Evolutionary conservation across 2,113 vertebrate species (phyloP).

Genomic region (Lichenostomus cassidix): DNA sequence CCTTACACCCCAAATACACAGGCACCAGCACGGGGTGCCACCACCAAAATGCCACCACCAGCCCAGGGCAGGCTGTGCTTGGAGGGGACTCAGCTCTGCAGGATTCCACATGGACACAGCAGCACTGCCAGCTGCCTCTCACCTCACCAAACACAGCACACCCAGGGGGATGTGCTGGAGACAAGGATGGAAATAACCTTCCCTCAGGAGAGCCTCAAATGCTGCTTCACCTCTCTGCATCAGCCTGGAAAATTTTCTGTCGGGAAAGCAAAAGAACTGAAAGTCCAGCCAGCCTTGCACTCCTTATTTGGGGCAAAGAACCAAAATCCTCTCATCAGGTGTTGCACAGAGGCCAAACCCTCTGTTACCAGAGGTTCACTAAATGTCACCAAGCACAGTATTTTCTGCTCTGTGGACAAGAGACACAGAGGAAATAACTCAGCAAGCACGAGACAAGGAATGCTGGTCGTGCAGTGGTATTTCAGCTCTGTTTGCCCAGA

Average conservation of each 20-base stretch:
- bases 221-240: neutral
- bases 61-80: accelerated
- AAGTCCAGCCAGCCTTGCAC: accelerated
- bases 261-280: neutral
- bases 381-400: neutral
- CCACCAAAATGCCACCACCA: neutral
- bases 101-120: accelerated
- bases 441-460: neutral
- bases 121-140: neutral
- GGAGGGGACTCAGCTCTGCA: accelerated
- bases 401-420: neutral
- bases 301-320: neutral
- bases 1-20: neutral
- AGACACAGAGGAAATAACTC: neutral
- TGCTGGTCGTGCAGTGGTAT: neutral
- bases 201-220: neutral
- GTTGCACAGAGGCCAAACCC: neutral
- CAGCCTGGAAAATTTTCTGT: neutral
- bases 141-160: neutral
- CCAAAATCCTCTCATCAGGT: neutral
- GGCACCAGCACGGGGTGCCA: neutral
- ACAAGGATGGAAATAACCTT: neutral
- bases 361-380: neutral
- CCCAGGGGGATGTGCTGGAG: accelerated
- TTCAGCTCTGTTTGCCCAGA: neutral